These are phyloP conservation scores for Calephelis virginiensis DNA, from an alignment of 1,140 invertebrate species.

Conservation along the genomic window DNA sequence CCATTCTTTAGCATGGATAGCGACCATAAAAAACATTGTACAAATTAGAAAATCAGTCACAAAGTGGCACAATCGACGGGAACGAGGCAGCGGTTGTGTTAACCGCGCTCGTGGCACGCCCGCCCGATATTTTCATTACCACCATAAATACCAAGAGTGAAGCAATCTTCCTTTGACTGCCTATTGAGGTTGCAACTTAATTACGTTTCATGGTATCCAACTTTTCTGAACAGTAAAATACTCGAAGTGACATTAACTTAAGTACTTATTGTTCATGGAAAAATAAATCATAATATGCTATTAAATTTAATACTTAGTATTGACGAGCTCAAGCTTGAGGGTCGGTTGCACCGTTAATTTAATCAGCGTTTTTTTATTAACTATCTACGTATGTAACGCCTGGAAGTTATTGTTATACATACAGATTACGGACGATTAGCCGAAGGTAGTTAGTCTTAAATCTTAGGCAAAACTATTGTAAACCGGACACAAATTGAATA, in stretches of 20 bases:
- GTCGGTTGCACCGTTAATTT: background rate
- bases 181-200: slow-evolving; percentile 53
- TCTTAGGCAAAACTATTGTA: too few relatives aligned
- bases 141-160: slow-evolving; percentile 43
- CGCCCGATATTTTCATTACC: slow-evolving; percentile 53
- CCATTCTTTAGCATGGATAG: background rate
- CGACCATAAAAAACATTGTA: slow-evolving; percentile 23
- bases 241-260: slow-evolving; percentile 37
- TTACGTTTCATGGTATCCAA: slow-evolving; percentile 41
- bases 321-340: background rate
- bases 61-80: slow-evolving; percentile 32
- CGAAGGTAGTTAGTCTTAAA: too few relatives aligned
- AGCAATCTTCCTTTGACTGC: slow-evolving; percentile 41
- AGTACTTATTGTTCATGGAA: slow-evolving; percentile 35
- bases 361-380: background rate
- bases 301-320: slow-evolving; percentile 11
- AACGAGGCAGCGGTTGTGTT: slow-evolving; percentile 39
- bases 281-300: slow-evolving; percentile 22
- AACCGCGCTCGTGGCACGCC: slow-evolving; percentile 37
- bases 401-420: too few relatives aligned
- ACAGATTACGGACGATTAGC: too few relatives aligned
- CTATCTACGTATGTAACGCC: too few relatives aligned
- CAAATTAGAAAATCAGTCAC: slow-evolving; percentile 36
- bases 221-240: slow-evolving; percentile 32
- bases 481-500: too few relatives aligned